phyloP scores from a whole-genome alignment of 2,888 invertebrate species.

The Camptogramma bilineatum region DNA sequence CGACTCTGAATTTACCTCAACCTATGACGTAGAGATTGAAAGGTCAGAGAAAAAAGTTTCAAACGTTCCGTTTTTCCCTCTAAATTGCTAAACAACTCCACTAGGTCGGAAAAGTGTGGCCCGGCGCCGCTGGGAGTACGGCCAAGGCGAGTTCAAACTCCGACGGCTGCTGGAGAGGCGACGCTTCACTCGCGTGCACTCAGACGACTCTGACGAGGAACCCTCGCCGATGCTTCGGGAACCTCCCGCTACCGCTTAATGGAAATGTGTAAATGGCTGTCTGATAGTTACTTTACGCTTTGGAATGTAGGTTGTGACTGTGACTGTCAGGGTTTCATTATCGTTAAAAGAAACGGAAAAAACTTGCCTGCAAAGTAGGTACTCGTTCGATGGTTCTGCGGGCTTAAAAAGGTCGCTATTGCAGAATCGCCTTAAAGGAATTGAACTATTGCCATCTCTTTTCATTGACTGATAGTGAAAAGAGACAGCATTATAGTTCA shows the following conservation, averaged over 20 bases:
- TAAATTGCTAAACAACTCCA: not conserved
- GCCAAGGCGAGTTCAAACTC: constrained; percentile 86
- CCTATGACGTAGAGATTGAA: too few relatives aligned
- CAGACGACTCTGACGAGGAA: constrained; percentile 88
- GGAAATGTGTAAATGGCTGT: constrained; percentile 10
- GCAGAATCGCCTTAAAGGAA: too few relatives aligned
- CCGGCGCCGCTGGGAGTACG: constrained; percentile 82
- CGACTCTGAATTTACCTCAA: too few relatives aligned
- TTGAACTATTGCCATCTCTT: too few relatives aligned
- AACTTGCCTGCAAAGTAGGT: too few relatives aligned
- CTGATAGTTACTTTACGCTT: constrained; percentile 12
- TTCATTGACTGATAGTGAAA: too few relatives aligned
- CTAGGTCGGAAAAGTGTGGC: constrained; percentile 76
- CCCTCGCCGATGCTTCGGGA: constrained; percentile 82
- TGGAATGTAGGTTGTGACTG: not conserved
- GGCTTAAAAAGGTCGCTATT: too few relatives aligned
- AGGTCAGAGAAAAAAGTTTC: too few relatives aligned
- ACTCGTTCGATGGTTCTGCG: too few relatives aligned
- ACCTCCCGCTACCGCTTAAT: constrained; percentile 70
- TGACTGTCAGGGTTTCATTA: not conserved
- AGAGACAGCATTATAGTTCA: too few relatives aligned
- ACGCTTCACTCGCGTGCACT: constrained; percentile 87
- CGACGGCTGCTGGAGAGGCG: constrained; percentile 87
- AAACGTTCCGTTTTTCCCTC: too few relatives aligned
- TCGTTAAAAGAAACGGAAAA: too few relatives aligned